Base-by-base conservation (phyloP, 1,140 invertebrate species). In the Atta cephalotes region DNA sequence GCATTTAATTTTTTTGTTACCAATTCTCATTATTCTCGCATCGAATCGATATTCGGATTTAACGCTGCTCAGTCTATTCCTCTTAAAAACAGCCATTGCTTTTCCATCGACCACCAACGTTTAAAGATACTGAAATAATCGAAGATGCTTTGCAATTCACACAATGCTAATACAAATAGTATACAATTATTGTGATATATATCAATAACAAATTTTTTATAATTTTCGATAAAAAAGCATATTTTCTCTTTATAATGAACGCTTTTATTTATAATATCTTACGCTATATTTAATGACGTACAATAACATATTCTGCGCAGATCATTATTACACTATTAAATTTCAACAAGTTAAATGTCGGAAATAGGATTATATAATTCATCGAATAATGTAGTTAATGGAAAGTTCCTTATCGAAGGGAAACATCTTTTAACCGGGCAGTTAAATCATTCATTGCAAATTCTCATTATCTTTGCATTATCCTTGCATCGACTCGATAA, bases 341-440 rank as follows among this genome's bases (percentile, higher is more conserved):
- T 82, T 31, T 35, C 12, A 74, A 56, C 18, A 49, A 35, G 53
- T 49, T 71, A 81, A 84, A 21, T 51, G n/a, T 3, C 70, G 39
- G 70, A 76, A 84, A 84, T 84, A 25, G 14, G 60, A 28, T 63
- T 84, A 21, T 58, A 84, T 76, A 84, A 84, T 84, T 74, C 70
- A 84, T 49, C 14, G n/a, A 63, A 74, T 62, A 62, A 76, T 21
- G 28, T 31, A 84, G 56, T 76, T 84, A 74, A 84, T 63, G 56
- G n/a, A 72, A 82, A 84, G 56, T 74, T 74, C 25, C 25, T 62
- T 60, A 62, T 82, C 39, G 65, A 4, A n/a, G 39, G n/a, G 39
- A 74, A 62, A 39, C 70, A 49, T 84, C 39, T 49, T 82, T 51
- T 51, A 72, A 82, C 7, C 18, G 25, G 39, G 16, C 60, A 28